Evolutionary conservation across 2,797 vertebrate genomes (phyloP), one percentile per base, ranked within the genome.

Genomic region (Salarias fasciatus): DNA sequence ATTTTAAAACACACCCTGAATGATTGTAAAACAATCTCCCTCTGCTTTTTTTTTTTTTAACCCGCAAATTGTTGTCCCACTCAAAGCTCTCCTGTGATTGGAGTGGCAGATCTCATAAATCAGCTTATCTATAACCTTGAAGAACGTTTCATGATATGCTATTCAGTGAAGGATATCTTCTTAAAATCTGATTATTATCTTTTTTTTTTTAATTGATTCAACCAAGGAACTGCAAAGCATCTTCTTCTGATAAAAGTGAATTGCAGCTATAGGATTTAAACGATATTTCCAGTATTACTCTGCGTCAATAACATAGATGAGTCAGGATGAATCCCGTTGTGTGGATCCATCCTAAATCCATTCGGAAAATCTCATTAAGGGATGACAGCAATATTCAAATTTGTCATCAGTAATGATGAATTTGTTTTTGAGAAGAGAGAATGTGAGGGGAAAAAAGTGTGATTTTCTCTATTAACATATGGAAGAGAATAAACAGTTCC

Each of bases 281-380:
- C 30, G 40, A 68, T 15, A 30, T 31, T 38, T 37, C 30, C 42
- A 15, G 49, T 57, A 38, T 76, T 65, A 72, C 67, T 82, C 69
- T 53, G 66, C 8, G 68, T 10, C 28, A 11, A 41, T 41, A 48
- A 69, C 36, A 57, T 48, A 15, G 48, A 55, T 51, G 43, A 61
- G 30, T 55, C 57, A 52, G 55, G 59, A 44, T 29, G 29, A 64
- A 52, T 53, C 11, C 41, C n/a, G 43, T 9, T 43, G 33, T 4
- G 1, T 41, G 48, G 41, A 64, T 40, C 29, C n/a, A 49, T 65
- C 46, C 36, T 50, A 51, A 45, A 76, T 46, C 38, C 31, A 64
- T 36, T 68, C 1, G 4, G 47, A 9, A 24, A 47, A 63, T 58
- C 31, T 13, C 30, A 50, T 66, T 37, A 63, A 53, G 3, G n/a